Percentiles rank a stretch among this genome's conserved stretches.
phyloP scores from a whole-genome alignment of 1,140 invertebrate genomes.

The Eriocheir sinensis region DNA sequence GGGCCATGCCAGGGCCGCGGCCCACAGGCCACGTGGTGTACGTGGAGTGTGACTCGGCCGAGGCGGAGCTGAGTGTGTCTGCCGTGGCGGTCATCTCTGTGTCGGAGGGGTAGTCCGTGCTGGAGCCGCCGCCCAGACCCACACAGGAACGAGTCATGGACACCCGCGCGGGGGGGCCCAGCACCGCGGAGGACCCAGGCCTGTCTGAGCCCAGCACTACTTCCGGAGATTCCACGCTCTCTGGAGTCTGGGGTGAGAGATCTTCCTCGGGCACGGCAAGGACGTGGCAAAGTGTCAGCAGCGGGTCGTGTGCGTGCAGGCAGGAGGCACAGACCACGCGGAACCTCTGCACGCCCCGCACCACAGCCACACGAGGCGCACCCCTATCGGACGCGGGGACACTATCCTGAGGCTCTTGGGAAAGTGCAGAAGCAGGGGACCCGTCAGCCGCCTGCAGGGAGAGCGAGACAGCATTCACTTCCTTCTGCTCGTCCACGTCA shows the following conservation, averaged over 20 bases:
- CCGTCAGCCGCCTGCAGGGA: neutral
- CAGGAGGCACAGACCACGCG: constrained; percentile 74
- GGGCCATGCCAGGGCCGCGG: constrained; percentile 70
- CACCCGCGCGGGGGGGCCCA: constrained; percentile 33
- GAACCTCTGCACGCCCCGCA: constrained; percentile 74
- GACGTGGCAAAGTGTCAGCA: constrained; percentile 71
- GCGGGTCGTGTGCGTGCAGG: constrained; percentile 75
- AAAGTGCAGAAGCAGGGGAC: neutral
- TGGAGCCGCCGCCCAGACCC: constrained; percentile 72
- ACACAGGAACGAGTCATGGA: constrained; percentile 67
- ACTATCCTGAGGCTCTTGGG: neutral
- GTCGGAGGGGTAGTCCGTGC: constrained; percentile 77
- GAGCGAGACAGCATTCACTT: neutral
- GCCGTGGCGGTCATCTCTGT: constrained; percentile 74
- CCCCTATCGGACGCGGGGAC: constrained; percentile 30
- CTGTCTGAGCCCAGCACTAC: neutral
- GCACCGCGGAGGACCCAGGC: constrained; percentile 29
- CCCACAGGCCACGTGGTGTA: constrained; percentile 78
- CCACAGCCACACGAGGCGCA: constrained; percentile 72
- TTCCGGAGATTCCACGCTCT: constrained; percentile 9
- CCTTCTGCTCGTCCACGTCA: neutral
- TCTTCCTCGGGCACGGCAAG: constrained; percentile 44
- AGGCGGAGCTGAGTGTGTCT: constrained; percentile 67
- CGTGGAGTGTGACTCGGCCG: constrained; percentile 75
- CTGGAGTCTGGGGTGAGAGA: constrained; percentile 58